These are phyloP conservation scores for Callorhinus ursinus DNA, from an alignment of 2,113 vertebrate species.

Conservation along the genomic window DNA sequence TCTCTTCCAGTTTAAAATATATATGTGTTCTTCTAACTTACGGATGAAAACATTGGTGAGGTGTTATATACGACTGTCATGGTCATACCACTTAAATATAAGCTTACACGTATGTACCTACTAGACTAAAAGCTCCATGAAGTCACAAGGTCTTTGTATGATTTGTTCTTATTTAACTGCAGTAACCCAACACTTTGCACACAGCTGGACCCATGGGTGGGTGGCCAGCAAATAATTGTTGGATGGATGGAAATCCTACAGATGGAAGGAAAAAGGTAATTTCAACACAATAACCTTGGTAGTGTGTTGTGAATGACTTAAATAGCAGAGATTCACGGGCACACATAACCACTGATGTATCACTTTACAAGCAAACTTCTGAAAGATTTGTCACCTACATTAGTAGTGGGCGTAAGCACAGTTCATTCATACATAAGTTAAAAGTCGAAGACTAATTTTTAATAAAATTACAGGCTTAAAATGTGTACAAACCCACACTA, in stretches of 20 bases:
- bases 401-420: neutral
- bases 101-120: neutral
- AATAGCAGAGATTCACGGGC: neutral
- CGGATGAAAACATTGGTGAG: neutral
- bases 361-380: neutral
- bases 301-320: neutral
- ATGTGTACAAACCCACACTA: neutral
- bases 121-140: neutral
- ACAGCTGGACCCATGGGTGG: neutral
- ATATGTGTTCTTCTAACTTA: neutral
- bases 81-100: neutral
- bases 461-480: neutral
- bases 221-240: neutral
- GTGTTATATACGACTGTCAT: neutral
- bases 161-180: neutral
- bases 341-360: neutral
- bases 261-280: neutral
- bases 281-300: neutral
- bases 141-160: neutral
- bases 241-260: conserved; percentile 7
- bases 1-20: neutral
- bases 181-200: neutral
- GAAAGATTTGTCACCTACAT: neutral
- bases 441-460: neutral
- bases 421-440: neutral